These are phyloP conservation scores for Dasyornis broadbenti DNA, from an alignment of 2,113 vertebrate genomes.

Conservation along the genomic window DNA sequence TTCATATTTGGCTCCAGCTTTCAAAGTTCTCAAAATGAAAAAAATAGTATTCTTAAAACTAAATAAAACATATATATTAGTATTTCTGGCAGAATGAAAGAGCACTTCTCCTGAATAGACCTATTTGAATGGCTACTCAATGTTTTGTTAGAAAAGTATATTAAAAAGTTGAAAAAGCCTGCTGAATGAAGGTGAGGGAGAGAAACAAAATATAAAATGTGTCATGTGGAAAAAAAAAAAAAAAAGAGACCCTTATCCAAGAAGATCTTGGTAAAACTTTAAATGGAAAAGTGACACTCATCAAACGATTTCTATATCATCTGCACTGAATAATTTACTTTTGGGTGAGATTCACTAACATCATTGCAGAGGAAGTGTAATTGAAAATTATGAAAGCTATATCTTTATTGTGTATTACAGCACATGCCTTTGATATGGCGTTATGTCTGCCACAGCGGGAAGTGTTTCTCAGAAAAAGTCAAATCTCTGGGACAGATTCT, in stretches of 20 bases:
- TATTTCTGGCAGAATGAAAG: slow-evolving; percentile 69
- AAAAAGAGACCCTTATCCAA: slow-evolving; percentile 62
- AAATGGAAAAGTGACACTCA: slow-evolving; percentile 71
- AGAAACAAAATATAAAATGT: slow-evolving; percentile 75
- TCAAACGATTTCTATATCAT: slow-evolving; percentile 69
- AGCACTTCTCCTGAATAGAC: slow-evolving; percentile 67
- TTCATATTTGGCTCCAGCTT: slow-evolving; percentile 62
- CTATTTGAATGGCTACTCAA: slow-evolving; percentile 63
- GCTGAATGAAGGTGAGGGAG: slow-evolving; percentile 58
- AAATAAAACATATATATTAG: slow-evolving; percentile 72
- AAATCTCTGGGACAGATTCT: slow-evolving; percentile 43
- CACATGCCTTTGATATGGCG: slow-evolving; percentile 64
- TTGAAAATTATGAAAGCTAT: slow-evolving; percentile 78
- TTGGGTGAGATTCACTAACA: slow-evolving; percentile 75
- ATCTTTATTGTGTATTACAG: slow-evolving; percentile 73
- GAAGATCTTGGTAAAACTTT: slow-evolving; percentile 73
- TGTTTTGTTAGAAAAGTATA: slow-evolving; percentile 74
- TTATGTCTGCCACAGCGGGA: slow-evolving; percentile 67
- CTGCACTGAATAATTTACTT: slow-evolving; percentile 76
- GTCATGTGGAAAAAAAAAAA: slow-evolving; percentile 65
- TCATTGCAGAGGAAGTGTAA: slow-evolving; percentile 76
- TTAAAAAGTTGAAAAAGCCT: slow-evolving; percentile 74
- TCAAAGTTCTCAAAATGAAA: slow-evolving; percentile 63
- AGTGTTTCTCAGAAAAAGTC: slow-evolving; percentile 66
- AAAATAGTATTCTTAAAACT: slow-evolving; percentile 66